phyloP scores from a whole-genome alignment of 2,797 vertebrate species.

The Sylvia borin region DNA sequence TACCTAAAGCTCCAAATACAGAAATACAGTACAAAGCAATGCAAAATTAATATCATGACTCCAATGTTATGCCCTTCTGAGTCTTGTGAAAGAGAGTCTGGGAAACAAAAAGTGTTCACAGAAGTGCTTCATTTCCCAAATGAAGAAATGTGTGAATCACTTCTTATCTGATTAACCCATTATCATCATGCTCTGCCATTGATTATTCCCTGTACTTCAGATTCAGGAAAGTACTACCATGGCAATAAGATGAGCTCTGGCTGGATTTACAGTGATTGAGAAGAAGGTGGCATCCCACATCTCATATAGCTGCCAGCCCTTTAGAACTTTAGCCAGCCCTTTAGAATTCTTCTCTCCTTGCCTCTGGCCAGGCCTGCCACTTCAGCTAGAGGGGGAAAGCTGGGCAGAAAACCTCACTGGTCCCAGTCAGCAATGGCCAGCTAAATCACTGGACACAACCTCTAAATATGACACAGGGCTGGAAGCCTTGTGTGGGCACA shows the following conservation, averaged over 20 bases:
- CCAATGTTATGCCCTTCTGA: not conserved
- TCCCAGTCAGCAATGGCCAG: not conserved
- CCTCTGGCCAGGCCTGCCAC: not conserved
- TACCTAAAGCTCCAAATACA: not conserved
- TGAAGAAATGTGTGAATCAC: not conserved
- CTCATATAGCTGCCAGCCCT: not conserved
- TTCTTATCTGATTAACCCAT: not conserved
- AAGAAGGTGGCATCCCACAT: not conserved
- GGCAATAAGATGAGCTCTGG: not conserved
- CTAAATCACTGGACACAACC: not conserved
- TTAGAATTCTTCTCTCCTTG: not conserved
- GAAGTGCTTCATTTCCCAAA: not conserved
- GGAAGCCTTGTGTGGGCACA: not conserved
- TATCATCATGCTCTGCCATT: not conserved
- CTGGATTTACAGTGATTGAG: not conserved
- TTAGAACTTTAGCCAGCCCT: not conserved
- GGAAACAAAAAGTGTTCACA: not conserved
- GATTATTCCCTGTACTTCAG: not conserved
- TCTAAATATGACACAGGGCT: not conserved
- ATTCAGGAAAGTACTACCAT: not conserved
- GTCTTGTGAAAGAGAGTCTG: not conserved
- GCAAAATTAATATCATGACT: not conserved
- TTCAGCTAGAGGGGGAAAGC: not conserved
- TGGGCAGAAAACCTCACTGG: not conserved
- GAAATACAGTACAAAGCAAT: not conserved